These are phyloP conservation scores for Limonius californicus DNA, from an alignment of 1,140 invertebrate genomes.

Conservation along the genomic window DNA sequence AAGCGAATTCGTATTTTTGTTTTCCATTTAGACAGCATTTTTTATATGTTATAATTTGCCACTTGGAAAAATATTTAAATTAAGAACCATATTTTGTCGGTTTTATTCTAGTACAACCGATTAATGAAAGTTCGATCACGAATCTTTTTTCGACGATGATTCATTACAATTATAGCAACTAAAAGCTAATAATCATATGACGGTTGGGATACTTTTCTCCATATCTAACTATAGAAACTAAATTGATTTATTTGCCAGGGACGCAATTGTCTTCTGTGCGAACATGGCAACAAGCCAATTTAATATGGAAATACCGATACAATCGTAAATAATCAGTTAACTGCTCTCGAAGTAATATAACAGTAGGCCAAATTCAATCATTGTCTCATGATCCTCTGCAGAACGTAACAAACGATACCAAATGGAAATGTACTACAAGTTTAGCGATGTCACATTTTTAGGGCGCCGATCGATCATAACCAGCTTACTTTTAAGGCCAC, in stretches of 20 bases:
- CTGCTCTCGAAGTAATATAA: background rate
- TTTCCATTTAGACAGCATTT: too few species aligned
- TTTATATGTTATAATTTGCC: too few species aligned
- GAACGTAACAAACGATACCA: background rate
- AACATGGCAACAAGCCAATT: constrained; percentile 1
- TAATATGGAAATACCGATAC: background rate
- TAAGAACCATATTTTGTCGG: too few species aligned
- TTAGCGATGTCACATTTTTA: background rate
- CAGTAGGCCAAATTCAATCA: background rate
- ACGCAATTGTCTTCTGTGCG: background rate
- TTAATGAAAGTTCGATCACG: background rate
- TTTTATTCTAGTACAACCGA: too few species aligned
- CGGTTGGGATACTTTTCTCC: background rate
- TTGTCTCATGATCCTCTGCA: background rate
- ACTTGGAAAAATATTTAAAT: too few species aligned
- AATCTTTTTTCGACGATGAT: background rate
- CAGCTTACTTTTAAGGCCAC: background rate
- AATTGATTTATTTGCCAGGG: background rate
- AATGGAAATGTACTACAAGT: background rate
- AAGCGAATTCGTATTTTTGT: too few species aligned
- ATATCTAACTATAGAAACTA: background rate
- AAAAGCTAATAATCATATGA: background rate
- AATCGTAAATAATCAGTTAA: background rate
- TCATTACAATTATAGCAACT: background rate
- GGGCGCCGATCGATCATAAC: background rate